Conservation (phyloP, 2,797 vertebrate genomes). For the Microctenopoma steveboyesi region DNA sequence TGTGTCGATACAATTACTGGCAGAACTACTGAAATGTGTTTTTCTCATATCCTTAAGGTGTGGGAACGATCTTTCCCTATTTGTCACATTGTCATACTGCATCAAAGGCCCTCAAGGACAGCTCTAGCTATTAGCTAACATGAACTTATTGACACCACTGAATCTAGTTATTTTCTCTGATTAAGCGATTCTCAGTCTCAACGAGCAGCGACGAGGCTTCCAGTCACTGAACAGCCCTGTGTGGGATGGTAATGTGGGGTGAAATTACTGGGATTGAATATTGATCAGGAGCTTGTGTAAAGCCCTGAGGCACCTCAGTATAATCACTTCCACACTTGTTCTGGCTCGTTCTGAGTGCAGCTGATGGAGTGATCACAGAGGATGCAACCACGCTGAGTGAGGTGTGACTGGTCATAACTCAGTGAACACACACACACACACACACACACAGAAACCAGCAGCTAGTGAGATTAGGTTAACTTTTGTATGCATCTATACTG, state of each 20-base stretch:
- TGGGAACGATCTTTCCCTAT: constrained; percentile 15
- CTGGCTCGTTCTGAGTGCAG: constrained; percentile 46
- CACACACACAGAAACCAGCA: not conserved
- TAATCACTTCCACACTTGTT: constrained; percentile 69
- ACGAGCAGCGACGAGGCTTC: constrained; percentile 32
- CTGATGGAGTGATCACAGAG: constrained; percentile 66
- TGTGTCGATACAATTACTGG: not conserved
- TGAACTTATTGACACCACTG: constrained; percentile 40
- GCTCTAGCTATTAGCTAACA: constrained; percentile 40
- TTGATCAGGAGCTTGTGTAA: constrained; percentile 73
- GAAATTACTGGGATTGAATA: constrained; percentile 78
- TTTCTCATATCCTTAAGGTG: constrained; percentile 26
- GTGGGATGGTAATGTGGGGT: constrained; percentile 61
- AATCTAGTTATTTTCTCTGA: constrained; percentile 65
- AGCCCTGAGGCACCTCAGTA: constrained; percentile 54
- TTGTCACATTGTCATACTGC: constrained; percentile 26
- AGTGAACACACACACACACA: not conserved
- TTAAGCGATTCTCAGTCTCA: constrained; percentile 57
- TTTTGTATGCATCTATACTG: constrained; percentile 47
- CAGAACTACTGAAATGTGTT: constrained; percentile 22
- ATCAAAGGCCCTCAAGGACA: constrained; percentile 36
- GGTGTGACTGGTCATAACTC: constrained; percentile 52
- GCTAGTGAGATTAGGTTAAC: constrained; percentile 33
- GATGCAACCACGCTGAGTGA: constrained; percentile 18
- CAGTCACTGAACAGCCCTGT: constrained; percentile 48